Conservation (phyloP, 2,888 invertebrate genomes). For the Eugnorisma glareosa region DNA sequence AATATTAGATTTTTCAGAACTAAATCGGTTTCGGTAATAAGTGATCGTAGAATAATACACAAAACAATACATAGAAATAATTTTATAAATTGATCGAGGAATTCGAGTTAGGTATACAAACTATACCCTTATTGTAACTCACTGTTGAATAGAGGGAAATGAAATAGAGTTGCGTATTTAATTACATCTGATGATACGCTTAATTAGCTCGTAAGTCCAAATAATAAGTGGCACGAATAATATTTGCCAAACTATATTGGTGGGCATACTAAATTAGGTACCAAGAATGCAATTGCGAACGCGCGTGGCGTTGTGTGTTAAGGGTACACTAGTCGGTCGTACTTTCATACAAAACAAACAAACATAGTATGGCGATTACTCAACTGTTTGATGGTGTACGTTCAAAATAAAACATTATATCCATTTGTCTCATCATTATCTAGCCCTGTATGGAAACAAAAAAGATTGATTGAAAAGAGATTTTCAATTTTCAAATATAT, state of each 20-base stretch:
- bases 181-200: constrained; percentile 51
- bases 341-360: too few relatives aligned
- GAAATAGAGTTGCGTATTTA: constrained; percentile 37
- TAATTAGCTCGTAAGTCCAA: constrained; percentile 46
- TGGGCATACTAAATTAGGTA: constrained; percentile 49
- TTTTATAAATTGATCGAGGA: constrained; percentile 24
- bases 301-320: neutral
- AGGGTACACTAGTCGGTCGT: too few relatives aligned
- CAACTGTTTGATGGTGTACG: too few relatives aligned
- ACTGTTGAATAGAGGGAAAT: constrained; percentile 15
- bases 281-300: neutral
- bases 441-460: too few relatives aligned
- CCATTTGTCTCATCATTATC: too few relatives aligned
- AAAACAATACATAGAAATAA: constrained; percentile 36
- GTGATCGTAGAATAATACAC: constrained; percentile 48
- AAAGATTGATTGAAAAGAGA: too few relatives aligned
- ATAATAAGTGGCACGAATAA: constrained; percentile 31
- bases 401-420: too few relatives aligned
- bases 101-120: constrained; percentile 24
- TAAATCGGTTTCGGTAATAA: constrained; percentile 44
- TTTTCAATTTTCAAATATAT: too few relatives aligned
- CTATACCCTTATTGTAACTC: constrained; percentile 8
- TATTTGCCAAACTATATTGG: constrained; percentile 34
- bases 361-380: too few relatives aligned
- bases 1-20: constrained; percentile 57